phyloP scores from a whole-genome alignment of 2,113 vertebrate genomes.

The Oreochromis spilurus region DNA sequence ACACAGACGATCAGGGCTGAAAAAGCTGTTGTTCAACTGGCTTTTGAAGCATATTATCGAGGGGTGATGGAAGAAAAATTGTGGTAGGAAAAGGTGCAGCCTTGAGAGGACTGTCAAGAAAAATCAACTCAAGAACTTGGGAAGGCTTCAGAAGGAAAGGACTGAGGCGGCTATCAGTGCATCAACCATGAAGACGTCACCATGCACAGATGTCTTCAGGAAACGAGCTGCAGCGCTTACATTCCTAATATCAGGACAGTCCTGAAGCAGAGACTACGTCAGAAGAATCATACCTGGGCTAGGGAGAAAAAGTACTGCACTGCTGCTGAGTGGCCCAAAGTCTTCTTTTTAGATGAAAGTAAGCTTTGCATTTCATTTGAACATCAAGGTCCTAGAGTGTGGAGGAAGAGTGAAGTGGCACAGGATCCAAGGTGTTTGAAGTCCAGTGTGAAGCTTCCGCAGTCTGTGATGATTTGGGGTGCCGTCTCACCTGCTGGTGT shows the following conservation, averaged over 20 bases:
- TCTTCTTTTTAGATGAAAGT: neutral
- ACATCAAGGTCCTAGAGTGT: neutral
- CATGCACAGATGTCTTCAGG: neutral
- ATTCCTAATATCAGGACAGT: neutral
- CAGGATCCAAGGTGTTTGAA: neutral
- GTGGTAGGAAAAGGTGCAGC: neutral
- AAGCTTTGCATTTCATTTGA: neutral
- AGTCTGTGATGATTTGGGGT: neutral
- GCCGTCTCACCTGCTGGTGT: neutral
- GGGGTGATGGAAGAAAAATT: neutral
- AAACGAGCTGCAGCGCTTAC: neutral
- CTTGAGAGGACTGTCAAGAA: neutral
- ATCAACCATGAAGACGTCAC: neutral
- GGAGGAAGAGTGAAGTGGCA: neutral
- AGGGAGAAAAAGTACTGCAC: neutral
- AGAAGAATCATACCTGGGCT: neutral
- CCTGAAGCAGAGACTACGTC: neutral
- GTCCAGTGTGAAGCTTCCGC: neutral
- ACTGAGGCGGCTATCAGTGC: neutral
- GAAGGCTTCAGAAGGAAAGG: neutral
- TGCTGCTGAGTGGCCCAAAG: neutral
- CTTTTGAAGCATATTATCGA: neutral
- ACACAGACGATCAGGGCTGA: neutral
- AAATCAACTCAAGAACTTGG: neutral
- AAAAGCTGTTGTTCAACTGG: neutral